Base-by-base conservation (phyloP, 2,797 vertebrate species). In the Poliocrania exsul region DNA sequence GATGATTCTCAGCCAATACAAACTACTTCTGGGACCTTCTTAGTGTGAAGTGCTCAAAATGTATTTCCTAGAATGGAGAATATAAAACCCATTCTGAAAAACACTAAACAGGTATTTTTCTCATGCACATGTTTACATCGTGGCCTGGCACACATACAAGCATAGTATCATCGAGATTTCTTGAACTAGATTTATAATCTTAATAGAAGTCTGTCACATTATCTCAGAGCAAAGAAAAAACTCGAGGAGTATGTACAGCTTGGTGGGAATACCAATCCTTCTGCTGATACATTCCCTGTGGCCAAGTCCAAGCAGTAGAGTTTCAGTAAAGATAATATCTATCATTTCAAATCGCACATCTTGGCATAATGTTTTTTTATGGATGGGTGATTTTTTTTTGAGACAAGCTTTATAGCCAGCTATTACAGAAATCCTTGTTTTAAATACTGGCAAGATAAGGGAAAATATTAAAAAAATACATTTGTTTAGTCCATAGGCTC, bases 121-220 rank as follows among this genome's bases (percentile, higher is more conserved):
- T 80, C 42, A 24, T 31, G 24, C n/a, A 54, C 7, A 2, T 16
- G 20, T n/a, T 57, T 56, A 57, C 0, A 1, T 13, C 1, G 0
- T 46, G 40, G 40, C 16, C 24, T 86, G 35, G 11, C 9, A 49
- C 12, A 10, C 42, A 11, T 50, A 57, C 37, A 81, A 81, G 72
- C 23, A 54, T 2, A 35, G 9, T 4, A 29, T 7, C 33, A 62
- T 28, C 24, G 29, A 35, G 33, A n/a, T 20, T 60, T 24, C 40
- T 31, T 38, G 31, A 89, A 38, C 20, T 19, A 85, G 13, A 62
- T 51, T 31, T 37, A 23, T 21, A 38, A 42, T 9, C 37, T 60
- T 26, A 80, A 38, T 11, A 31, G 23, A 66, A 57, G 5, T 24
- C 13, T 46, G 23, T 18, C 53, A 37, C 31, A 6, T 40, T 28